phyloP scores from a whole-genome alignment of 37 sponge, comb jelly and placozoan species.

The Halisarca cf. caerulea region DNA sequence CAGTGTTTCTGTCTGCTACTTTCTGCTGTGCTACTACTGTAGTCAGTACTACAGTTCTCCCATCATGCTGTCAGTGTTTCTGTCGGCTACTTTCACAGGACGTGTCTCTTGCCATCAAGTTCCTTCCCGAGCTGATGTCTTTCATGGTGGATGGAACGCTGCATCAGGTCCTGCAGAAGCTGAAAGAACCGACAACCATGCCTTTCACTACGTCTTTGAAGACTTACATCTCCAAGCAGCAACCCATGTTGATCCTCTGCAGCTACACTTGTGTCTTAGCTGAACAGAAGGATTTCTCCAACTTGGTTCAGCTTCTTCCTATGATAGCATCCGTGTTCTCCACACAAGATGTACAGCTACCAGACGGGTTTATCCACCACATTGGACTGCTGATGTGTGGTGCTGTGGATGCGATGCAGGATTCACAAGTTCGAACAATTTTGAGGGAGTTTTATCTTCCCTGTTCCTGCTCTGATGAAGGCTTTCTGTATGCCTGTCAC shows the following conservation, averaged over 20 bases:
- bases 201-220: constrained; percentile 25
- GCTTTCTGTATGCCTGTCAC: constrained; percentile 55
- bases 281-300: constrained; percentile 55
- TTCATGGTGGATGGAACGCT: constrained; percentile 63
- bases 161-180: constrained; percentile 24
- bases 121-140: constrained; percentile 69
- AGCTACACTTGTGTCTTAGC: constrained; percentile 49
- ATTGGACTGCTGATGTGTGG: constrained; percentile 31
- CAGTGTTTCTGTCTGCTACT: background rate
- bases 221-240: constrained; percentile 25
- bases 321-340: constrained; percentile 46
- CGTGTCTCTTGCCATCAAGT: constrained; percentile 48
- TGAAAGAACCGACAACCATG: constrained; percentile 46
- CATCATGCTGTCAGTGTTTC: too few relatives aligned
- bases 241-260: constrained; percentile 56
- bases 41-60: too few relatives aligned
- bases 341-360: constrained; percentile 27
- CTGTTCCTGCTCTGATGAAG: constrained; percentile 53
- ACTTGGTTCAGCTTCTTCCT: constrained; percentile 46
- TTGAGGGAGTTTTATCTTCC: constrained; percentile 67
- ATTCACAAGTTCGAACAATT: constrained; percentile 21
- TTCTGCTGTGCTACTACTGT: background rate
- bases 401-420: constrained; percentile 25
- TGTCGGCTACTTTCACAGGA: constrained; percentile 49
- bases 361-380: constrained; percentile 69